These are phyloP conservation scores for Theristicus caerulescens DNA, from an alignment of 2,113 vertebrate genomes.

Conservation along the genomic window DNA sequence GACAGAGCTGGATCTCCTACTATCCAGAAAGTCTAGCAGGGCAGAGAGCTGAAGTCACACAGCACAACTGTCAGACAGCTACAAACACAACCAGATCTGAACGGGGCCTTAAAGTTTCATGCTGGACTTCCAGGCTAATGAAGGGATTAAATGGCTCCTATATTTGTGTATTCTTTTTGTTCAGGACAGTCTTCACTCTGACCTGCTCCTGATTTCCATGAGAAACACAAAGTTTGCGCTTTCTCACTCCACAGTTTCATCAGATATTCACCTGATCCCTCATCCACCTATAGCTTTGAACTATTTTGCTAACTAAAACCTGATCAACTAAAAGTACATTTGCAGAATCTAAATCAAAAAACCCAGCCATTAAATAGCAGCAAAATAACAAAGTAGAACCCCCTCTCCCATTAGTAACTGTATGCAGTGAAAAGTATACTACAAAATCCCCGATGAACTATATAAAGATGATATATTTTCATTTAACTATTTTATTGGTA, in stretches of 20 bases:
- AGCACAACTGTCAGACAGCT: not conserved
- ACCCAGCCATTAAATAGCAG: not conserved
- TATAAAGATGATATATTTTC: not conserved
- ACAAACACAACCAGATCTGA: not conserved
- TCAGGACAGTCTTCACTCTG: not conserved
- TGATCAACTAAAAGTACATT: not conserved
- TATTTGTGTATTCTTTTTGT: not conserved
- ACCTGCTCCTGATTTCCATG: not conserved
- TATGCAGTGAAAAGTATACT: not conserved
- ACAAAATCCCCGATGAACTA: not conserved
- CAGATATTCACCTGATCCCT: not conserved
- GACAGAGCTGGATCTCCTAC: not conserved
- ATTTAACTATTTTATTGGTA: not conserved
- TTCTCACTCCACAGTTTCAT: not conserved
- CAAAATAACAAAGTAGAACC: not conserved
- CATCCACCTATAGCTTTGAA: not conserved
- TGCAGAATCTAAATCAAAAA: not conserved
- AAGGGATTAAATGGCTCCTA: not conserved
- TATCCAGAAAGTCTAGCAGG: fast-evolving
- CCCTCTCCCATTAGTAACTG: not conserved
- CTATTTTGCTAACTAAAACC: not conserved
- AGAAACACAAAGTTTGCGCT: not conserved
- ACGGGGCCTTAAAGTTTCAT: fast-evolving
- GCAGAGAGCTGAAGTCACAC: not conserved
- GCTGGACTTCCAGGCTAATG: not conserved